phyloP scores from a whole-genome alignment of 92 coral and sea anemone species.

The Isaurus tuberculatus region DNA sequence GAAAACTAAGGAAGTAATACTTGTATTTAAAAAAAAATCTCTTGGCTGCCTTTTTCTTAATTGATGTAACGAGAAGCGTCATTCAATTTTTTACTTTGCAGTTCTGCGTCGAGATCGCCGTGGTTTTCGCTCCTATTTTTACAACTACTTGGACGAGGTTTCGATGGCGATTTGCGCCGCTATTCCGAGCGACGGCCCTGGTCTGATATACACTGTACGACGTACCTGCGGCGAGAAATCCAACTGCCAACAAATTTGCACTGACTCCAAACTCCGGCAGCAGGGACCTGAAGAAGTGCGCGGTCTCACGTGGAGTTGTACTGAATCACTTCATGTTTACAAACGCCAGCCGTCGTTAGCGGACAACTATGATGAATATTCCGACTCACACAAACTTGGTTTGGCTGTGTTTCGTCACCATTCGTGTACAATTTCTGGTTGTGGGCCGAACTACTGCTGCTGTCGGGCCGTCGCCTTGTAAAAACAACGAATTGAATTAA shows the following conservation, averaged over 20 bases:
- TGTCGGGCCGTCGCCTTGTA: slow-evolving; percentile 83
- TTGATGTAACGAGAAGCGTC: background rate
- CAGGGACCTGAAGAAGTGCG: slow-evolving; percentile 85
- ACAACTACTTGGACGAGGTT: slow-evolving; percentile 93
- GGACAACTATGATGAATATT: slow-evolving; percentile 88
- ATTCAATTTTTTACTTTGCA: background rate
- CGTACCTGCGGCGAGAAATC: slow-evolving; percentile 81
- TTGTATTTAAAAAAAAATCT: no score
- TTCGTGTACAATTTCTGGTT: slow-evolving; percentile 79
- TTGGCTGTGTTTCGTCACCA: slow-evolving; percentile 94
- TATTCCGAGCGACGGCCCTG: slow-evolving; percentile 86
- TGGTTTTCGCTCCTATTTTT: slow-evolving; percentile 88
- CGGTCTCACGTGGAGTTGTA: slow-evolving; percentile 82
- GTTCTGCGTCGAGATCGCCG: slow-evolving; percentile 63
- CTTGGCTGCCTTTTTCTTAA: background rate
- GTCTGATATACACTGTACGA: slow-evolving; percentile 88
- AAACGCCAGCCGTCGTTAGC: slow-evolving; percentile 87
- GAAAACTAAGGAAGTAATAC: no score
- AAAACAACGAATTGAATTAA: background rate
- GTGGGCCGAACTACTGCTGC: slow-evolving; percentile 97
- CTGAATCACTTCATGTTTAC: slow-evolving; percentile 90
- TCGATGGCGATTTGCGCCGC: slow-evolving; percentile 90
- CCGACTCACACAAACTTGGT: slow-evolving; percentile 94
- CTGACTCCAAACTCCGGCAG: slow-evolving; percentile 69
- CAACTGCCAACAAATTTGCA: slow-evolving; percentile 77